Evolutionary conservation across 2,888 invertebrate species (phyloP).

Genomic region (Odontocerum albicorne): DNA sequence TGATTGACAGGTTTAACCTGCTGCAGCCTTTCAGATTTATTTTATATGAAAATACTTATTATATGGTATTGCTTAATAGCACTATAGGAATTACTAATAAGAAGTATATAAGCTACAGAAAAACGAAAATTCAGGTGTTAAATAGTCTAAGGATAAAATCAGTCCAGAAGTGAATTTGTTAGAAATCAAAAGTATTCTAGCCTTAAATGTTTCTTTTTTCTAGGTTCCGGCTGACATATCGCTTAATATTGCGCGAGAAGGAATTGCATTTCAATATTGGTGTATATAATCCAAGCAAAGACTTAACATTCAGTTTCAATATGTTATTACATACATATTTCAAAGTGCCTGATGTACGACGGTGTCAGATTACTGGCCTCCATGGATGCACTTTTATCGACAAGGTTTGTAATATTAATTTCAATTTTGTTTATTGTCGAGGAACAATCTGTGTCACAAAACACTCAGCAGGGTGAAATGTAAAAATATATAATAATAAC

Average conservation of each 20-base stretch:
- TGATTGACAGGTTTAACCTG: too few species aligned
- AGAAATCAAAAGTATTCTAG: too few species aligned
- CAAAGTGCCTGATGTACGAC: slow-evolving; percentile 90
- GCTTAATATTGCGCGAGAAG: slow-evolving; percentile 87
- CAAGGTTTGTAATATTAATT: slow-evolving; percentile 63
- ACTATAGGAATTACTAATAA: too few species aligned
- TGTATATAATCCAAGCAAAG: slow-evolving; percentile 92
- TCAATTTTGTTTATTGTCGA: slow-evolving; percentile 9
- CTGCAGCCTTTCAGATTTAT: too few species aligned
- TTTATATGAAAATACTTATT: too few species aligned
- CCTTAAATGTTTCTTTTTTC: slow-evolving; percentile 15
- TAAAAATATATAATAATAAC: background rate
- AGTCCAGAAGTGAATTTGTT: too few species aligned
- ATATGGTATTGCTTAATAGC: too few species aligned
- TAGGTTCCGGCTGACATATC: slow-evolving; percentile 90
- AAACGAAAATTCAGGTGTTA: too few species aligned
- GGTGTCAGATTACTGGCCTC: slow-evolving; percentile 90
- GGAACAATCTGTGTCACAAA: background rate
- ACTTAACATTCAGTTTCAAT: slow-evolving; percentile 88
- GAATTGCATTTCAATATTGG: slow-evolving; percentile 92
- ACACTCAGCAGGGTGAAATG: background rate
- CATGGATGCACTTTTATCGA: slow-evolving; percentile 90
- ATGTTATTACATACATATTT: slow-evolving; percentile 93
- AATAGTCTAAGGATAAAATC: too few species aligned
- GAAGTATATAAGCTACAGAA: too few species aligned